Conservation (phyloP, 2,113 vertebrate species). For the Anhinga rufa region DNA sequence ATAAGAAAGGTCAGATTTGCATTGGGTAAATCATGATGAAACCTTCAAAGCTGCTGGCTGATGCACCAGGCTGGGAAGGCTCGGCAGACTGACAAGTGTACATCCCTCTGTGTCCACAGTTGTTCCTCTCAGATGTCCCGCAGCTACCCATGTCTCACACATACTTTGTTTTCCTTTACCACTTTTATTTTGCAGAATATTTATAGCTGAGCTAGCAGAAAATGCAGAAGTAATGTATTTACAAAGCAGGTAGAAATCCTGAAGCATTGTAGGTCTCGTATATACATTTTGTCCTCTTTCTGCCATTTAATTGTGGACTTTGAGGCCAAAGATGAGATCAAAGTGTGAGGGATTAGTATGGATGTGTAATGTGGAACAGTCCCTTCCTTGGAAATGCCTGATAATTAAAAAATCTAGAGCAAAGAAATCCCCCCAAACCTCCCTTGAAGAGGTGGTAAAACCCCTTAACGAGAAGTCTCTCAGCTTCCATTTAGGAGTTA, state of each 20-base stretch:
- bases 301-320: neutral
- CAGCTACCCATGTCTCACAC: neutral
- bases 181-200: neutral
- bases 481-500: neutral
- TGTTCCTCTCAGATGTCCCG: neutral
- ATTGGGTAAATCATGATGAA: conserved; percentile 22
- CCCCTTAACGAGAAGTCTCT: neutral
- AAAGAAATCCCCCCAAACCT: neutral
- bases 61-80: neutral
- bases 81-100: neutral
- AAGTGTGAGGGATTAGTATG: neutral
- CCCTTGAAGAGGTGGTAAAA: neutral
- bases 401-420: neutral
- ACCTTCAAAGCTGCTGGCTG: neutral
- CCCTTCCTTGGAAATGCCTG: neutral
- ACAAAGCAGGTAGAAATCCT: neutral
- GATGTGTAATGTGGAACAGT: neutral
- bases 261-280: neutral
- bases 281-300: neutral
- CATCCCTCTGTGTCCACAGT: neutral
- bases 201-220: neutral
- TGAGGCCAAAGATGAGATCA: neutral
- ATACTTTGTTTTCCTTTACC: neutral
- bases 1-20: conserved; percentile 57
- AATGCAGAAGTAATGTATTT: neutral